Percentiles rank a stretch among this genome's conserved stretches.
Conservation (phyloP, 2,797 vertebrate genomes). For the Microchirus variegatus region DNA sequence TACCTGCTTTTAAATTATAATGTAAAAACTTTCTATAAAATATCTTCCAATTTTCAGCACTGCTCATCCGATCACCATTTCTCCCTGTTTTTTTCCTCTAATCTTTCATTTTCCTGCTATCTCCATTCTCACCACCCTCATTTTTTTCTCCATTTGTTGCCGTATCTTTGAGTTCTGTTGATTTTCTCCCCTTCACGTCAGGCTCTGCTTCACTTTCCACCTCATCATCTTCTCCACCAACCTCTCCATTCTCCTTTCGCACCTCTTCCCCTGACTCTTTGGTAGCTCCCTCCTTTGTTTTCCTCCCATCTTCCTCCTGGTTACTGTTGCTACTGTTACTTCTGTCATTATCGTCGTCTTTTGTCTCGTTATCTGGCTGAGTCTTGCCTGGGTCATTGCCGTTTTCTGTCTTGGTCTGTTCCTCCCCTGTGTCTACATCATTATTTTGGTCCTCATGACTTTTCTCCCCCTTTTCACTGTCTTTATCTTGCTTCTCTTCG, state of each 20-base stretch:
- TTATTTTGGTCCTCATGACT: constrained; percentile 40
- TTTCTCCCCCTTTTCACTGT: constrained; percentile 23
- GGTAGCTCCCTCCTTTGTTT: constrained; percentile 35
- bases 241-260: constrained; percentile 39
- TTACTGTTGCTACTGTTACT: constrained; percentile 44
- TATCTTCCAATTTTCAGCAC: constrained; percentile 10
- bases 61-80: background rate
- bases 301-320: constrained; percentile 41
- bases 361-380: constrained; percentile 56
- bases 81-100: too few relatives aligned
- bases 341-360: constrained; percentile 25
- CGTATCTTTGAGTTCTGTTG: constrained; percentile 11
- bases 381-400: constrained; percentile 34
- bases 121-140: constrained; percentile 5
- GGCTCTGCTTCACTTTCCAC: constrained; percentile 36
- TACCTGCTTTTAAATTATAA: constrained; percentile 2
- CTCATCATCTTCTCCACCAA: constrained; percentile 35
- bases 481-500: constrained; percentile 40
- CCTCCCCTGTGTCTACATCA: constrained; percentile 53
- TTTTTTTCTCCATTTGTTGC: constrained; percentile 19
- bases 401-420: constrained; percentile 46
- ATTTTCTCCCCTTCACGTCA: constrained; percentile 20
- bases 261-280: constrained; percentile 33
- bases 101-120: constrained; percentile 20
- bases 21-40: background rate